Base-by-base conservation (phyloP, 2,888 invertebrate genomes). In the Gastrophysa polygoni region DNA sequence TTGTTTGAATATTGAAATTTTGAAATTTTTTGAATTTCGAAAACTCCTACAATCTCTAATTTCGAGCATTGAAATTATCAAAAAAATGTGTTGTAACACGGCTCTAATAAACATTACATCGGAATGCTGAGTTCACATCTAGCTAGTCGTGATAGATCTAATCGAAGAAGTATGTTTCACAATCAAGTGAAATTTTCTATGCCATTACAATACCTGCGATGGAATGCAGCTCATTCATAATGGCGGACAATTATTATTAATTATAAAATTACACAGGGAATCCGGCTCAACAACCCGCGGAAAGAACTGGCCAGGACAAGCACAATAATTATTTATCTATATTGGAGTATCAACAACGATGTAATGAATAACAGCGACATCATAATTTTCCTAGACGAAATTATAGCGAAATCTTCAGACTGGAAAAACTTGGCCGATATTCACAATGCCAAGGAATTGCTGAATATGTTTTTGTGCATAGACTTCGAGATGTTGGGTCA, bases 381-480 rank as follows among this genome's bases (percentile, higher is more conserved):
- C 58, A 55, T 59, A 66, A 66, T 66, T 64, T 66, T 29, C 59
- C 61, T 66, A 51, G 51, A 62, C 58, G 21, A 56, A 61, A 66
- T 66, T 66, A 61, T 46, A 61, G 61, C 49, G 59, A 63, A 61
- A 66, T 48, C 18, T n/a, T 48, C 43, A 61, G 32, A 54, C 32
- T 32, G 28, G 52, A 61, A 62, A 64, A 61, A 59, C 24, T 56
- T 57, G 46, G 56, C 56, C n/a, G 29, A 57, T 57, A 44, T 56
- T 59, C 55, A 48, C 61, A 48, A 59, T 65, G 54, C 48, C 56
- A 52, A 59, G 61, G 56, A 57, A 61, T 57, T 56, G 52, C 51
- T 2, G 55, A 34, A 54, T 52, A 62, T 65, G 59, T 29, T 61
- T 62, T 57, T 38, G 3, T 4, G 14, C 38, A 11, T 7, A 14